Evolutionary conservation across 2,888 invertebrate genomes (phyloP).

Genomic region (Byasa hedistus): DNA sequence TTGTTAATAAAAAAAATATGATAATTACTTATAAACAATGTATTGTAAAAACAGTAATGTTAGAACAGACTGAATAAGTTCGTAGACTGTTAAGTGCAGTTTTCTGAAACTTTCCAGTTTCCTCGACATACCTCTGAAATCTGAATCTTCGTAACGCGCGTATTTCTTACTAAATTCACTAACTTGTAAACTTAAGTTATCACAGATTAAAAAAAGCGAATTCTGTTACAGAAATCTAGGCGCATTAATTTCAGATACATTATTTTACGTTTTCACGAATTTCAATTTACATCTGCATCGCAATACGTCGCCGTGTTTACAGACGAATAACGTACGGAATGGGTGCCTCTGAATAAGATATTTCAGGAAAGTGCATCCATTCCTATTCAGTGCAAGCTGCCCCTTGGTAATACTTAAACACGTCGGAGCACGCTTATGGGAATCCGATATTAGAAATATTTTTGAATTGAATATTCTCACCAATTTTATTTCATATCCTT

Average conservation of each 20-base stretch:
- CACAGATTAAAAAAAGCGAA: no score
- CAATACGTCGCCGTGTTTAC: slow-evolving; percentile 31
- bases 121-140: no score
- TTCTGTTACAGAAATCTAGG: no score
- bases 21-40: no score
- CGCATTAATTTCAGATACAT: background rate
- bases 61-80: no score
- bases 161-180: no score
- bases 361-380: slow-evolving; percentile 48
- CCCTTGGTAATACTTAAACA: slow-evolving; percentile 22
- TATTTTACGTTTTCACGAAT: background rate
- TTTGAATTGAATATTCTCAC: slow-evolving; percentile 7
- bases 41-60: no score
- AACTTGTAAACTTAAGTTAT: no score
- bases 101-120: no score
- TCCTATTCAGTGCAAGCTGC: slow-evolving; percentile 41
- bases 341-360: slow-evolving; percentile 35
- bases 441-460: slow-evolving; percentile 22
- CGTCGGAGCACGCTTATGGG: slow-evolving; percentile 18
- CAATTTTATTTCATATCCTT: background rate
- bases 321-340: slow-evolving; percentile 31
- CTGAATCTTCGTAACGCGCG: no score
- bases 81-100: no score
- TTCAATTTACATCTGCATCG: slow-evolving; percentile 22
- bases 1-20: no score